Conservation (phyloP, 2,888 invertebrate genomes). For the Eubasilissa splendida region DNA sequence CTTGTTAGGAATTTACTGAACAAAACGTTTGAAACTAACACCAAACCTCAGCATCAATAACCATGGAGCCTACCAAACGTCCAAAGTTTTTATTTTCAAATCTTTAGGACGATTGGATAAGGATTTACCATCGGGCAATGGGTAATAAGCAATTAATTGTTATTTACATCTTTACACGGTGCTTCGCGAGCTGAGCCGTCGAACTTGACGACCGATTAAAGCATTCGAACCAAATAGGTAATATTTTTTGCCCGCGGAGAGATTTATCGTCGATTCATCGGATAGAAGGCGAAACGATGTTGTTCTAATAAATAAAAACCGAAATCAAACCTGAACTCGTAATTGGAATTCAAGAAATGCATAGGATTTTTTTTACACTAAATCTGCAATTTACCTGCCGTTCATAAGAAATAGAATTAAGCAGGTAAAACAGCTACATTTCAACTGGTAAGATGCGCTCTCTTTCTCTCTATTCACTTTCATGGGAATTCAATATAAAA, state of each 20-base stretch:
- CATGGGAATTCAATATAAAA: too few relatives aligned
- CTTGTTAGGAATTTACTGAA: conserved; percentile 51
- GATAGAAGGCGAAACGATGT: conserved; percentile 8
- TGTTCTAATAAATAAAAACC: neutral
- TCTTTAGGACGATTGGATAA: conserved; percentile 2
- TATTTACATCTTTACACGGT: neutral
- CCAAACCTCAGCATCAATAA: conserved; percentile 39
- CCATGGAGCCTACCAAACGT: neutral
- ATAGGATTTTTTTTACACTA: too few relatives aligned
- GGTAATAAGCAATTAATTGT: too few relatives aligned
- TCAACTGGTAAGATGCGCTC: too few relatives aligned
- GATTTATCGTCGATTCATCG: conserved; percentile 15
- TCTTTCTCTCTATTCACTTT: too few relatives aligned
- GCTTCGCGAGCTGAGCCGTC: neutral
- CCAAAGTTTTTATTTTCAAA: conserved; percentile 11
- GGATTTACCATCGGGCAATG: neutral
- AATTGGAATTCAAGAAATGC: neutral
- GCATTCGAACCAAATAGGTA: neutral
- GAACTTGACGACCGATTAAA: conserved; percentile 1
- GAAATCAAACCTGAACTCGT: neutral
- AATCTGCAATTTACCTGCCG: too few relatives aligned
- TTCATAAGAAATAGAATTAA: too few relatives aligned
- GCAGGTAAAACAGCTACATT: too few relatives aligned
- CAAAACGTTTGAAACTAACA: conserved; percentile 48
- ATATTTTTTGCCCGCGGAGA: neutral